Percentiles rank a stretch among this genome's conserved stretches.
Conservation (phyloP, 1,140 invertebrate species). For the Whitmania pigra region DNA sequence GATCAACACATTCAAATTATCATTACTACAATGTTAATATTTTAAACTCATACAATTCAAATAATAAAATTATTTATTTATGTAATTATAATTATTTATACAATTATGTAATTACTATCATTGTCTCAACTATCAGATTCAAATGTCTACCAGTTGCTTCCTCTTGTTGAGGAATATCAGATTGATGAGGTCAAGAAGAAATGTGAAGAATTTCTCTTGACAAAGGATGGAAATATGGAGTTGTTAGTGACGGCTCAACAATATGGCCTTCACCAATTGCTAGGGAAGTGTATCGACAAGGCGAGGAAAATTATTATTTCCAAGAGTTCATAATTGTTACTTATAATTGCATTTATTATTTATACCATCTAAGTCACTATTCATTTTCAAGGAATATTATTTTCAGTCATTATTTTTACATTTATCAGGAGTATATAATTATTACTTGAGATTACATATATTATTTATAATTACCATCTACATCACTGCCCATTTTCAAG, state of each 20-base stretch:
- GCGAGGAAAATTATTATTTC: conserved; percentile 11
- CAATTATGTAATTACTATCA: neutral
- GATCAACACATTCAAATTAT: too few species aligned
- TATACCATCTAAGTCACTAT: too few species aligned
- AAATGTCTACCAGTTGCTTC: conserved; percentile 31
- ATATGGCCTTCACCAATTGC: conserved; percentile 28
- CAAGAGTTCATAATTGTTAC: neutral
- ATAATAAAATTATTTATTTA: too few species aligned
- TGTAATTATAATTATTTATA: neutral
- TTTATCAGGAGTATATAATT: neutral
- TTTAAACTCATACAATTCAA: too few species aligned
- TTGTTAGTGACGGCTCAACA: conserved; percentile 29
- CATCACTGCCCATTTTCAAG: too few species aligned
- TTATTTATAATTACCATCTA: too few species aligned
- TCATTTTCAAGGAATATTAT: too few species aligned
- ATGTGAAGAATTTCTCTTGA: conserved; percentile 33
- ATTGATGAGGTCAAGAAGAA: conserved; percentile 32
- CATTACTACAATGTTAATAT: too few species aligned
- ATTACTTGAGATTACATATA: too few species aligned
- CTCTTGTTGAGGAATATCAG: conserved; percentile 34
- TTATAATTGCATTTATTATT: too few species aligned
- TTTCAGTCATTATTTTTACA: too few species aligned
- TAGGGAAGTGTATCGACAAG: conserved; percentile 29
- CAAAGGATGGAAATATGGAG: conserved; percentile 28
- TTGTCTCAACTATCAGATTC: conserved; percentile 26